Evolutionary conservation across 1,140 invertebrate species (phyloP).

Genomic region (Drosophila sulfurigaster): DNA sequence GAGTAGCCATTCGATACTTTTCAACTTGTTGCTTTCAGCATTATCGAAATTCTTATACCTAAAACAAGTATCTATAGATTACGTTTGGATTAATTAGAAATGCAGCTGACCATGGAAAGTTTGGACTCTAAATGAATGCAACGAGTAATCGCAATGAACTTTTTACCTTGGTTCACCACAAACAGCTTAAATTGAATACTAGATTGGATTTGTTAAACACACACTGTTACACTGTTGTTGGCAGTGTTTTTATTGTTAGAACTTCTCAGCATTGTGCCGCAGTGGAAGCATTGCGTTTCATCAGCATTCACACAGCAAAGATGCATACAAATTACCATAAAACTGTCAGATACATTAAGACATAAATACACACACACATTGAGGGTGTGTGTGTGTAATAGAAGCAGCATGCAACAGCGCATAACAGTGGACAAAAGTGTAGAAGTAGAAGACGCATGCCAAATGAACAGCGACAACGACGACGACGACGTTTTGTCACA

Average conservation of each 20-base stretch:
- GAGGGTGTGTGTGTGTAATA: constrained; percentile 44
- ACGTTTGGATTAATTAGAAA: neutral
- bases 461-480: constrained; percentile 31
- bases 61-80: too few species aligned
- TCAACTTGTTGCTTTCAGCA: too few species aligned
- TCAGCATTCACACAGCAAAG: constrained; percentile 61
- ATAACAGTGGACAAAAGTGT: constrained; percentile 37
- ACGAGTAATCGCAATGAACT: neutral
- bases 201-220: neutral
- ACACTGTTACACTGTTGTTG: neutral
- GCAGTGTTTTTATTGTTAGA: constrained; percentile 26
- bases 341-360: constrained; percentile 60
- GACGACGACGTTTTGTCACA: constrained; percentile 69
- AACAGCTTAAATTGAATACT: constrained; percentile 11
- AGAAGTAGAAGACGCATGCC: constrained; percentile 43
- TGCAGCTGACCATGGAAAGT: neutral
- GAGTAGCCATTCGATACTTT: too few species aligned
- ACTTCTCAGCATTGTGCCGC: constrained; percentile 46
- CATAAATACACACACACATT: constrained; percentile 27
- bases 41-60: too few species aligned
- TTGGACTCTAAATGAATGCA: neutral
- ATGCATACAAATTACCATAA: constrained; percentile 78
- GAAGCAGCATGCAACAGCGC: constrained; percentile 48
- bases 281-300: constrained; percentile 41
- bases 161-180: constrained; percentile 8